Evolutionary conservation across 2,797 vertebrate genomes (phyloP).

Genomic region (Buceros bicornis): DNA sequence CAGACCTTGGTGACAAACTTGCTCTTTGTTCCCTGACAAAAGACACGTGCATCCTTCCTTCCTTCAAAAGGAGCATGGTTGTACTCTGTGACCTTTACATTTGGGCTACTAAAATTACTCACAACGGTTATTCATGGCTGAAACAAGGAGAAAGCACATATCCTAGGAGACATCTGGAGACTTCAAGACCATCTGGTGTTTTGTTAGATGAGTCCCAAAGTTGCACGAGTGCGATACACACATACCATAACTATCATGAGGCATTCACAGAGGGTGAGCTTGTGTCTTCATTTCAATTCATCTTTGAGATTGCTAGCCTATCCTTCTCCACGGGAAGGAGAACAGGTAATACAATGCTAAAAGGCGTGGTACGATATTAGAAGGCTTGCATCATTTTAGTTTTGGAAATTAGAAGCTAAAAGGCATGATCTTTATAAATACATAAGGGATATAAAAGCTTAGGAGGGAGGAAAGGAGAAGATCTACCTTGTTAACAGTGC

Average conservation of each 20-base stretch:
- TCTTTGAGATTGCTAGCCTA: not conserved
- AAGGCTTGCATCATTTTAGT: not conserved
- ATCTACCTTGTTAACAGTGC: not conserved
- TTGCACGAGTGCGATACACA: not conserved
- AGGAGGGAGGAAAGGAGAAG: not conserved
- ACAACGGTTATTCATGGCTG: not conserved
- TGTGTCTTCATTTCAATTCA: not conserved
- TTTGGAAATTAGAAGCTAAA: not conserved
- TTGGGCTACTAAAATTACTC: not conserved
- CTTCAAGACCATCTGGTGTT: slow-evolving; percentile 33
- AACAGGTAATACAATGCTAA: not conserved
- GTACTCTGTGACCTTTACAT: not conserved
- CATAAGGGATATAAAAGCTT: not conserved
- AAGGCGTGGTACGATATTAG: not conserved
- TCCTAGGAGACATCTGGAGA: slow-evolving; percentile 4
- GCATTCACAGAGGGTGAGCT: not conserved
- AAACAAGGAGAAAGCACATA: slow-evolving; percentile 10
- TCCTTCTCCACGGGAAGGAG: not conserved
- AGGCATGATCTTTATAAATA: not conserved
- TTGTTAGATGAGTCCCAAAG: not conserved
- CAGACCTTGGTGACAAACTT: not conserved
- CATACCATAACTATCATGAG: not conserved
- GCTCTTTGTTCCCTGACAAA: not conserved
- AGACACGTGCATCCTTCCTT: not conserved
- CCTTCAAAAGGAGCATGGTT: not conserved